A percentile compares a stretch with the other conserved stretches of the same genome.
Evolutionary conservation across 2,113 vertebrate species (phyloP).

Genomic region (Triplophysa dalaica): DNA sequence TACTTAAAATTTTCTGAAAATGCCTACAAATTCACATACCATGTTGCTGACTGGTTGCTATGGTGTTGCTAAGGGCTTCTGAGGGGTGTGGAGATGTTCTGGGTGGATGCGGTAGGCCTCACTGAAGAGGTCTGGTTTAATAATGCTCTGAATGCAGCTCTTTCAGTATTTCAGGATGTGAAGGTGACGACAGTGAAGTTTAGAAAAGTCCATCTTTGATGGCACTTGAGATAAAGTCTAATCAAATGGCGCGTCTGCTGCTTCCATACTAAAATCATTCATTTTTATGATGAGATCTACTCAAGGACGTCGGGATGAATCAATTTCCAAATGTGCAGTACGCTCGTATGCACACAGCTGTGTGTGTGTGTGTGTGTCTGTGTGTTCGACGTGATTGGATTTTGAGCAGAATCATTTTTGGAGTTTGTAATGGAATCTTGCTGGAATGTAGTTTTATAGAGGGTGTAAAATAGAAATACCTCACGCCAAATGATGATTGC

Average conservation of each 20-base stretch:
- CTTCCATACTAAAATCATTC: slow-evolving; percentile 29
- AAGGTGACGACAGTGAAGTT: slow-evolving; percentile 43
- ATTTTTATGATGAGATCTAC: slow-evolving; percentile 26
- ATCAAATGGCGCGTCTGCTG: neutral
- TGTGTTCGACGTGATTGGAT: slow-evolving; percentile 1
- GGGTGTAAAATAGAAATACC: slow-evolving; percentile 1
- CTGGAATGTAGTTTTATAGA: slow-evolving; percentile 19
- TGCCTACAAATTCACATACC: too few species aligned
- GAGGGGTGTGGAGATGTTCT: too few species aligned
- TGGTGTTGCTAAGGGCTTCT: neutral
- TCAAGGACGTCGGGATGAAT: slow-evolving; percentile 24
- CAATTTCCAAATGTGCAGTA: slow-evolving; percentile 28
- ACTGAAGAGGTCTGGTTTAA: neutral
- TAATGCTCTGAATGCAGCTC: neutral
- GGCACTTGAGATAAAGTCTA: slow-evolving; percentile 33
- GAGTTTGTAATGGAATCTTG: neutral
- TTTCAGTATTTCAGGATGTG: neutral
- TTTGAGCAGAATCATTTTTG: neutral
- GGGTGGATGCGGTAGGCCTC: too few species aligned
- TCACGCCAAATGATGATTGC: slow-evolving; percentile 10
- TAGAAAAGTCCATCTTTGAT: slow-evolving; percentile 51
- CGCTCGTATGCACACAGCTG: neutral
- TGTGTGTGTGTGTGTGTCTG: neutral
- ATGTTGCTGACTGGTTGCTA: neutral
- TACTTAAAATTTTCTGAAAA: too few species aligned